Evolutionary conservation across 1,140 invertebrate genomes (phyloP).

Genomic region (Dreissena polymorpha): DNA sequence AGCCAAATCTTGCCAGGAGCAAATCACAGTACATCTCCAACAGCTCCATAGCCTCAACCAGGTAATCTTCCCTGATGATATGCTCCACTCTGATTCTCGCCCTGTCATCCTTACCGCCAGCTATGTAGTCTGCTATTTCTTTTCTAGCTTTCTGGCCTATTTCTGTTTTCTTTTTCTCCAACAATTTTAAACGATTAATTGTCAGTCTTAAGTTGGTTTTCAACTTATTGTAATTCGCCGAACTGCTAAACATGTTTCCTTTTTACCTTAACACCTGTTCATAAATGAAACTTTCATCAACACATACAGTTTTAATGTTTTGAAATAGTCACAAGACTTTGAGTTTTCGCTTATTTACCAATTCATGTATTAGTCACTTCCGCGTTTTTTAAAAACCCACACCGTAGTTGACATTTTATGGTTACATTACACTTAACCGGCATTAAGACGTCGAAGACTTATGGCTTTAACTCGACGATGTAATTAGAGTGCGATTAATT

Average conservation of each 20-base stretch:
- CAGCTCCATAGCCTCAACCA: conserved; percentile 99
- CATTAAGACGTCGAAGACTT: no score
- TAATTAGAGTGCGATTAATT: no score
- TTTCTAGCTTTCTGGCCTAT: conserved; percentile 96
- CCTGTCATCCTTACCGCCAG: conserved; percentile 89
- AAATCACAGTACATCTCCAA: conserved; percentile 99
- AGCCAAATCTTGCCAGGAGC: conserved; percentile 96
- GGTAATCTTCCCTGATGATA: conserved; percentile 99
- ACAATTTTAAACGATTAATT: conserved; percentile 94
- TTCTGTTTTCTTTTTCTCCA: conserved; percentile 99
- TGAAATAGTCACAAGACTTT: conserved; percentile 48
- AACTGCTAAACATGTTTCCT: conserved; percentile 72
- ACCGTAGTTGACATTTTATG: no score
- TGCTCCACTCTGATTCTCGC: conserved; percentile 99
- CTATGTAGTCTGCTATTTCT: conserved; percentile 98
- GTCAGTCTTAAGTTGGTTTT: conserved; percentile 97
- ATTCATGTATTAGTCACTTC: conserved; percentile 19
- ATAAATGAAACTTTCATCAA: background rate
- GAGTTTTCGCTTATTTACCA: conserved; percentile 14
- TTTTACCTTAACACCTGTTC: background rate
- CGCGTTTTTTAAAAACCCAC: conserved; percentile 9
- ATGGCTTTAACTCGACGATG: no score
- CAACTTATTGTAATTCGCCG: conserved; percentile 85
- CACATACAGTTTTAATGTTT: background rate
- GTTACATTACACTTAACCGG: no score